Evolutionary conservation across 2,113 vertebrate species (phyloP).

Genomic region (Protobothrops flavoviridis): DNA sequence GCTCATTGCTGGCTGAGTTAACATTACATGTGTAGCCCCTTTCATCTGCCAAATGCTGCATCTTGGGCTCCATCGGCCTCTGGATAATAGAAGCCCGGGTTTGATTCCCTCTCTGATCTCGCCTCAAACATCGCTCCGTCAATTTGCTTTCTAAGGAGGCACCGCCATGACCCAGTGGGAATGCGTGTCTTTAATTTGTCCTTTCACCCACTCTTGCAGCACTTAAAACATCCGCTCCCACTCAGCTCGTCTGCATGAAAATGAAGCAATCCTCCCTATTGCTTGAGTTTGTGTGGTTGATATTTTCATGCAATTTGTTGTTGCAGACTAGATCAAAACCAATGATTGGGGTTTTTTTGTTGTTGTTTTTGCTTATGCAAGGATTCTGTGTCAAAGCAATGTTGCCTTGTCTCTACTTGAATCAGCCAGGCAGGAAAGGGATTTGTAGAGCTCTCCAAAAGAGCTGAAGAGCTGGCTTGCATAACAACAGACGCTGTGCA

Average conservation of each 20-base stretch:
- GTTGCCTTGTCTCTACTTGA: slow-evolving; percentile 40
- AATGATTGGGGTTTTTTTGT: not conserved
- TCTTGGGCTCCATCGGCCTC: slow-evolving; percentile 1
- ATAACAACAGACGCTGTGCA: not conserved
- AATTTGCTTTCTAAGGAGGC: slow-evolving; percentile 53
- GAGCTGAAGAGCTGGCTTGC: not conserved
- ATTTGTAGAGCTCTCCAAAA: not conserved
- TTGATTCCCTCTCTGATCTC: slow-evolving; percentile 30
- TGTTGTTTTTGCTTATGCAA: slow-evolving; percentile 47
- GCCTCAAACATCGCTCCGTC: slow-evolving; percentile 17
- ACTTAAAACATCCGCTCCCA: not conserved
- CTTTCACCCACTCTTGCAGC: slow-evolving; percentile 28
- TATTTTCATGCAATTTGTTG: not conserved
- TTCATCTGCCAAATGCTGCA: slow-evolving; percentile 26
- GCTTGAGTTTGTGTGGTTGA: not conserved
- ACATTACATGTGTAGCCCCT: slow-evolving; percentile 6
- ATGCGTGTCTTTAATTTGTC: slow-evolving; percentile 59
- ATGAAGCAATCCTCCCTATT: too few relatives aligned
- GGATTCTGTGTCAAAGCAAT: slow-evolving; percentile 54
- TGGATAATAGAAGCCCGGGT: slow-evolving; percentile 14
- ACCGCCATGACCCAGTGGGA: slow-evolving; percentile 25
- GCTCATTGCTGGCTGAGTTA: not conserved
- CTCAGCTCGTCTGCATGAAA: not conserved
- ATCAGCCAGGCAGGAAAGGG: not conserved
- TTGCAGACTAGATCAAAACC: not conserved